Conservation (phyloP, 2,797 vertebrate genomes). For the Florisuga fusca region DNA sequence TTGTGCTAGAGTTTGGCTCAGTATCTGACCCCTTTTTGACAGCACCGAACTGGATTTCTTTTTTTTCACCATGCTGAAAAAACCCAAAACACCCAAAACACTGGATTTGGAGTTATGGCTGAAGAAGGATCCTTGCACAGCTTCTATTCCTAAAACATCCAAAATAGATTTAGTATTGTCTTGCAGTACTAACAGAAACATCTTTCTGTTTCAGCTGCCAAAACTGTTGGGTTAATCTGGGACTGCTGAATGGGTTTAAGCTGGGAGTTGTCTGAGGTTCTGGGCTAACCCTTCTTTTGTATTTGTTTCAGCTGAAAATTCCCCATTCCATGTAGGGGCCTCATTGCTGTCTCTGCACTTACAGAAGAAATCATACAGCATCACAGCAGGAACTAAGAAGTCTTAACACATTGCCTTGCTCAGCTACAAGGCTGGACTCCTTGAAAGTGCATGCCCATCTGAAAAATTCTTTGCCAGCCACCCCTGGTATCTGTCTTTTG, state of each 20-base stretch:
- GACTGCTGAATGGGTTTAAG: not conserved
- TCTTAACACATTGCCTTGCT: not conserved
- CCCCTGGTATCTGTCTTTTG: not conserved
- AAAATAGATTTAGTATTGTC: not conserved
- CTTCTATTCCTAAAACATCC: not conserved
- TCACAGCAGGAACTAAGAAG: not conserved
- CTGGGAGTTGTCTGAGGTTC: not conserved
- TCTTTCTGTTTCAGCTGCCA: not conserved
- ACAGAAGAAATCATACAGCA: not conserved
- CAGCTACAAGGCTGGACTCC: not conserved
- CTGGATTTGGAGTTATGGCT: not conserved
- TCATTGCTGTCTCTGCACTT: not conserved
- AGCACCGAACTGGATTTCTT: not conserved
- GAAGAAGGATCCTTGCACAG: not conserved
- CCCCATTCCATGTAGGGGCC: not conserved
- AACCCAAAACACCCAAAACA: not conserved
- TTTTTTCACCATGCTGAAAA: not conserved
- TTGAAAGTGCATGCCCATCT: not conserved
- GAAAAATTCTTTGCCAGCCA: not conserved
- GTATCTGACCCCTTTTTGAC: not conserved
- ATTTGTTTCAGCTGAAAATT: conserved; percentile 11
- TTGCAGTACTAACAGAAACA: not conserved
- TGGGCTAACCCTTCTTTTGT: not conserved
- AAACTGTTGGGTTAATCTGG: not conserved
- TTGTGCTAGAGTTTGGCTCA: not conserved